These are phyloP conservation scores for Globodera rostochiensis DNA, from an alignment of 1,140 invertebrate genomes.

Conservation along the genomic window DNA sequence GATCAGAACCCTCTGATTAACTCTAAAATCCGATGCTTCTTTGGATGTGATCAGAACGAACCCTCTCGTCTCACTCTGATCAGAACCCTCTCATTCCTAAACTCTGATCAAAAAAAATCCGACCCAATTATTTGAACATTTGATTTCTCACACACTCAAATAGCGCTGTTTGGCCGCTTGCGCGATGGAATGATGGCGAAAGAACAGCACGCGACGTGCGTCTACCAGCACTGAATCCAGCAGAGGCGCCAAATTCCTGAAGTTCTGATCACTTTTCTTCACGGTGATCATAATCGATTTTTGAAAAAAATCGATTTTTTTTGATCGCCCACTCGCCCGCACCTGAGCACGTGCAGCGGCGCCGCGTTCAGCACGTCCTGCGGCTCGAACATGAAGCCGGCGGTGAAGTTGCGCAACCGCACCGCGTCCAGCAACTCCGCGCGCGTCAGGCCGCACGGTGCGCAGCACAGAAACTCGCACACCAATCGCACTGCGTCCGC, in stretches of 20 bases:
- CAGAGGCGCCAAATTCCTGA: slow-evolving; percentile 17
- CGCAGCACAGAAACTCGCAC: slow-evolving; percentile 48
- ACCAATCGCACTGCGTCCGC: slow-evolving; percentile 44
- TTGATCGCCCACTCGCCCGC: not conserved
- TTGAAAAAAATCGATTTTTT: not conserved
- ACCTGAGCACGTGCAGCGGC: slow-evolving; percentile 40
- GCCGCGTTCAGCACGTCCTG: slow-evolving; percentile 48
- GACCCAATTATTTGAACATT: too few relatives aligned
- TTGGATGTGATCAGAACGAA: too few relatives aligned
- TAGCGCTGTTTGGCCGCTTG: slow-evolving; percentile 35
- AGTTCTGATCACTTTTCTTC: not conserved
- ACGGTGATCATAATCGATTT: too few relatives aligned
- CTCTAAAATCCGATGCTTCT: too few relatives aligned
- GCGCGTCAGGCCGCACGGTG: slow-evolving; percentile 43
- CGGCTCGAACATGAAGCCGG: slow-evolving; percentile 47
- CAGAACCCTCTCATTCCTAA: too few relatives aligned
- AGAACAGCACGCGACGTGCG: slow-evolving; percentile 28
- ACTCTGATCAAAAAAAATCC: too few relatives aligned
- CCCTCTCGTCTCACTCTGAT: too few relatives aligned
- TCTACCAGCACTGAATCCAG: slow-evolving; percentile 24
- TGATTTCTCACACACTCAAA: not conserved
- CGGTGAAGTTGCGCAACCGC: slow-evolving; percentile 43
- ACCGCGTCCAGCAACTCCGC: slow-evolving; percentile 44
- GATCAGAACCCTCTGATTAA: too few relatives aligned
- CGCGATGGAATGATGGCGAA: slow-evolving; percentile 28